These are phyloP conservation scores for Micronycteris hirsuta DNA, from an alignment of 2,113 vertebrate genomes.

Conservation along the genomic window DNA sequence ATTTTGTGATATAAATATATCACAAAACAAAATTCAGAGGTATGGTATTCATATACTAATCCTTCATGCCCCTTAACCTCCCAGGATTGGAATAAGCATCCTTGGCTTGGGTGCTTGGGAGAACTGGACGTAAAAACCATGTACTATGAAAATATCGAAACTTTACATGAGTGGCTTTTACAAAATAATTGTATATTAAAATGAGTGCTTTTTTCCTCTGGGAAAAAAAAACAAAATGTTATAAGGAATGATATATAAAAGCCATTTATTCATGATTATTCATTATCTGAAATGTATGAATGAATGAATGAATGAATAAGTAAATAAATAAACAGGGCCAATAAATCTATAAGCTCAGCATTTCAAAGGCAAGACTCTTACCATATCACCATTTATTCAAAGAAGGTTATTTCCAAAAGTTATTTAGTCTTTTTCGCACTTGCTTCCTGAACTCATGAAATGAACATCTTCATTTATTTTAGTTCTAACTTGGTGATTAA, in stretches of 20 bases:
- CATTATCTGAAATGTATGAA: neutral
- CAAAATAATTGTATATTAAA: neutral
- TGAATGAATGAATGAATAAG: neutral
- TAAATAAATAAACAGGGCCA: neutral
- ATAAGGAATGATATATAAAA: neutral
- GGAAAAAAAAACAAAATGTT: neutral
- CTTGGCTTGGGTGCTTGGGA: neutral
- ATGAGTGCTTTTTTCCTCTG: neutral
- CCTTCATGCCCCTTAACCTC: neutral
- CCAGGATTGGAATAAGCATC: neutral
- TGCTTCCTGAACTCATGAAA: constrained; percentile 27
- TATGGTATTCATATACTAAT: neutral
- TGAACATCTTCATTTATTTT: constrained; percentile 55
- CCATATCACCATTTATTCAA: constrained; percentile 6
- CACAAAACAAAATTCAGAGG: neutral
- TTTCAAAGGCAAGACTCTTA: constrained; percentile 23
- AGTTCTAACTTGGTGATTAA: constrained; percentile 53
- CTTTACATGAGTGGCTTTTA: neutral
- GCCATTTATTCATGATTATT: neutral
- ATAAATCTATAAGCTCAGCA: neutral
- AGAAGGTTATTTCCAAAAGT: constrained; percentile 35
- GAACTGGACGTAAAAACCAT: neutral
- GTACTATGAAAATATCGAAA: neutral
- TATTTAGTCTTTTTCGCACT: constrained; percentile 50
- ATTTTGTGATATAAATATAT: neutral